Base-by-base conservation (phyloP, 2,888 invertebrate species). In the Nemapogon koenigi region DNA sequence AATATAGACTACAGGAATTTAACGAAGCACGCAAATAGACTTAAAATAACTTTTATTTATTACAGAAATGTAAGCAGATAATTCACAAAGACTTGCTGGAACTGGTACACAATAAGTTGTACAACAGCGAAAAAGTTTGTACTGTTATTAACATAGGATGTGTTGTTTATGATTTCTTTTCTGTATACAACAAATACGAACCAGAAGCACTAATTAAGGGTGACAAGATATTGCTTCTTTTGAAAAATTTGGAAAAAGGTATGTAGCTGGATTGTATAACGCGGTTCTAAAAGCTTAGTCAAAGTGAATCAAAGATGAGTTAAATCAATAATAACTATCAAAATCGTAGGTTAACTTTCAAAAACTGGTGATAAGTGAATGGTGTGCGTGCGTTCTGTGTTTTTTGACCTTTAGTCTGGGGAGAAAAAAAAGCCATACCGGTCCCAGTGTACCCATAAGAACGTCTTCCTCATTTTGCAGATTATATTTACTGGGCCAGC, bases 1-100 rank as follows among this genome's bases (percentile, higher is more conserved):
- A n/a, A n/a, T n/a, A n/a, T n/a, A n/a, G n/a, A n/a, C n/a, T n/a
- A n/a, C n/a, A n/a, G n/a, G n/a, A n/a, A n/a, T n/a, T n/a, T n/a
- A 28, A 11, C 13, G 10, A 11, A 3, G 14, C 29, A 4, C 14
- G 2, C 2, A 10, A 11, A 28, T 11, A n/a, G n/a, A n/a, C n/a
- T n/a, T n/a, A 33, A 2, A 4, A 2, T 19, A 11, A 15, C 8
- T 22, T 11, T 37, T 32, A 11, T 54, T 58, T 38, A 26, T 52
- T 50, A n/a, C 55, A 79, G 76, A 72, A 66, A 61, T 58, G 64
- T 2, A 69, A 65, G 45, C 67, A 69, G 44, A 61, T 67, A 60
- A 67, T 78, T 63, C 66, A 72, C 33, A 59, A 62, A 26, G 55
- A 47, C 28, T 43, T 78, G 14, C 27, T 70, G 28, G 57, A 57